Base-by-base conservation (phyloP, 1,140 invertebrate species). In the Gryllus bimaculatus region DNA sequence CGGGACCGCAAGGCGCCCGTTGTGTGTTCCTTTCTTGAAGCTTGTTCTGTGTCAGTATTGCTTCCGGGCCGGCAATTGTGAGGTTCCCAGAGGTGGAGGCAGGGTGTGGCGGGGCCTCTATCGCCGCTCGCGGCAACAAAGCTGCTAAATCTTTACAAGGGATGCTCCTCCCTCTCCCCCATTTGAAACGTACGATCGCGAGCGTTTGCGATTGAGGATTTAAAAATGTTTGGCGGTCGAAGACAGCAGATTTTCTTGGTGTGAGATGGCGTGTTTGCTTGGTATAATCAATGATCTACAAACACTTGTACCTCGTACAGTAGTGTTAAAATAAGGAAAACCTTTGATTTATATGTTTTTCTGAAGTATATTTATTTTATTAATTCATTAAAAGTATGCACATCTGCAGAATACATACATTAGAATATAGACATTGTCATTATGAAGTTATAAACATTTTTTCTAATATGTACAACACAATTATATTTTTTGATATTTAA, bases 1-100 rank as follows among this genome's bases (percentile, higher is more conserved):
- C 54, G 54, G 49, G 54, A 10, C 10, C 10, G 54, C 54, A 66
- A 66, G 54, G 54, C 54, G 18, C 10, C n/a, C 54, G 54, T 66
- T 10, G 54, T 66, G 7, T 66, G 54, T 66, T 66, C 54, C 54
- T 66, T 66, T 66, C 54, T 66, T 18, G 54, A 13, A 18, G 54
- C 54, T 66, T 66, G 54, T 66, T 66, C 54, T 66, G 54, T 66
- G 54, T 66, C 54, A 66, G 54, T 66, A 66, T 66, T 66, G 54
- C 54, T 66, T 66, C 54, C 54, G 54, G 54, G 54, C 10, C 54
- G 54, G 54, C 54, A 66, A 66, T 66, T 66, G 54, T 66, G 54
- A 18, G 18, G 18, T 13, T 66, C 54, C 54, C 54, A 18, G 54
- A 18, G 54, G 54, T 66, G 54, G 54, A 13, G 54, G 54, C 10